Percentiles rank a stretch among this genome's conserved stretches.
Conservation (phyloP, 2,113 vertebrate species). For the Alces alces region DNA sequence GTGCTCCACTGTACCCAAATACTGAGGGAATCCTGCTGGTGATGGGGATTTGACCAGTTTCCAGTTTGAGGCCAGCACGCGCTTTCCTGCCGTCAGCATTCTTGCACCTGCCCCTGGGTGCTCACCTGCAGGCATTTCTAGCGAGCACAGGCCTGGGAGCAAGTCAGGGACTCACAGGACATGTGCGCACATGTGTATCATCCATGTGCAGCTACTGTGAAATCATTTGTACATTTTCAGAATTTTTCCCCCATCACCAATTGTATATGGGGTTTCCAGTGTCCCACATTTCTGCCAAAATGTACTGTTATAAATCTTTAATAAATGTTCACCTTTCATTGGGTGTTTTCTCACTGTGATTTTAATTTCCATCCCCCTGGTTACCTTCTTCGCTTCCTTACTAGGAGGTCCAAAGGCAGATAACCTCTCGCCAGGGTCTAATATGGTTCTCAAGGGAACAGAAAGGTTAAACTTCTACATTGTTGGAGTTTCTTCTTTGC, state of each 20-base stretch:
- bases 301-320: not conserved
- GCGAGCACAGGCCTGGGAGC: not conserved
- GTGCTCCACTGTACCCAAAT: too few species aligned
- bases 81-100: not conserved
- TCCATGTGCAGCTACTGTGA: not conserved
- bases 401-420: not conserved
- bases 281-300: not conserved
- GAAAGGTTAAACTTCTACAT: not conserved
- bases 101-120: not conserved
- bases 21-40: fast-evolving
- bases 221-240: not conserved
- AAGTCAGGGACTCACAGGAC: too few species aligned
- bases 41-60: fast-evolving
- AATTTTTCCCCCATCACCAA: fast-evolving
- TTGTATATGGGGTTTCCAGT: too few species aligned
- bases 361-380: not conserved
- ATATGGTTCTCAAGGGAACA: not conserved
- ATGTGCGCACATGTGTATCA: fast-evolving
- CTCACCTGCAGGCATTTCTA: not conserved
- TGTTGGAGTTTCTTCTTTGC: not conserved
- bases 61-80: not conserved
- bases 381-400: not conserved
- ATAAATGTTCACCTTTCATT: not conserved
- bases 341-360: not conserved
- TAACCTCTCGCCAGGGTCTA: not conserved